Evolutionary conservation across 2,888 invertebrate genomes (phyloP).

Genomic region (Hecatera dysodea): DNA sequence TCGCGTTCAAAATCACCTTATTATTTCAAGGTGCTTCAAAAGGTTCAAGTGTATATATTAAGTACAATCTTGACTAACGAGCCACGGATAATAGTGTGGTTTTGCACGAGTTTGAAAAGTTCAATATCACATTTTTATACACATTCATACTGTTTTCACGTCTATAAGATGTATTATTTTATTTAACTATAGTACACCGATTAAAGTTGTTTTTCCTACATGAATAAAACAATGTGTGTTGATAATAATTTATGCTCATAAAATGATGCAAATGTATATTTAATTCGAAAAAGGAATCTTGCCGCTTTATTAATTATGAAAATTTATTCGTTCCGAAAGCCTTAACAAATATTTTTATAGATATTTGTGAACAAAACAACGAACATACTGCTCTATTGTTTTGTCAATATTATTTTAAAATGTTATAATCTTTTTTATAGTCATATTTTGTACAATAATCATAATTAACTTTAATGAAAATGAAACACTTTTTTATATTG

Average conservation of each 20-base stretch:
- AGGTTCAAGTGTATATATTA: background rate
- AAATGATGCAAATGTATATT: conserved; percentile 28
- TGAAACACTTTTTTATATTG: conserved; percentile 35
- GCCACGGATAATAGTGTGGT: background rate
- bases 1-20: background rate
- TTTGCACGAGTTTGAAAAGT: background rate
- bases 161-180: background rate
- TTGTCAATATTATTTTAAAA: conserved; percentile 1
- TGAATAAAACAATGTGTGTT: background rate
- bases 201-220: background rate
- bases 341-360: background rate
- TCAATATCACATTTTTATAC: background rate
- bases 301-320: conserved; percentile 4
- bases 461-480: conserved; percentile 19
- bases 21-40: background rate
- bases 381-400: background rate
- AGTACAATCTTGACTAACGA: background rate
- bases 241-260: conserved; percentile 8
- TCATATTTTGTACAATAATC: conserved; percentile 32
- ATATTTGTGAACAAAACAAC: conserved; percentile 16
- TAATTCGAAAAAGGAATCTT: conserved; percentile 10
- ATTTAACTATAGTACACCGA: background rate
- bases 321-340: conserved; percentile 5
- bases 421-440: background rate
- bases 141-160: background rate